Evolutionary conservation across 2,888 invertebrate species (phyloP).

Genomic region (Heliconius hortense): DNA sequence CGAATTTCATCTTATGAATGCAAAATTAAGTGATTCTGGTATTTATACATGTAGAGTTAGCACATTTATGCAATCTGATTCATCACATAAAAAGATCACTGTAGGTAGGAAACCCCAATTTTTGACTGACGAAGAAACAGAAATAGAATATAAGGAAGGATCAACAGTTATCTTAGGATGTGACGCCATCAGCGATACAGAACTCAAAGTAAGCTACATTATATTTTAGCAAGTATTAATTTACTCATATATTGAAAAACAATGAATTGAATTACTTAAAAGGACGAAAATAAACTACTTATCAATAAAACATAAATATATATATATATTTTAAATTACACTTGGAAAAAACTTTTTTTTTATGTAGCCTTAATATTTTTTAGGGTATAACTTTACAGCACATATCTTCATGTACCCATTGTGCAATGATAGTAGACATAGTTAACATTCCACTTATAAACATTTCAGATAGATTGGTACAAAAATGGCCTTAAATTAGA

Average conservation of each 20-base stretch:
- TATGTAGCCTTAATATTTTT: no score
- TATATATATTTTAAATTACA: no score
- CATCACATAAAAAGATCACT: conserved; percentile 47
- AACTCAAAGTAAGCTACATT: conserved; percentile 49
- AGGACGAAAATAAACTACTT: neutral
- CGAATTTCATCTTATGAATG: conserved; percentile 48
- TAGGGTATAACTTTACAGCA: no score
- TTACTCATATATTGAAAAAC: neutral
- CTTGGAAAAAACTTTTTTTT: no score
- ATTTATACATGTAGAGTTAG: conserved; percentile 60
- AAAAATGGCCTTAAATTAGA: conserved; percentile 48
- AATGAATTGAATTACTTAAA: neutral
- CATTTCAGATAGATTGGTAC: conserved; percentile 54
- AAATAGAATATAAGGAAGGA: conserved; percentile 47
- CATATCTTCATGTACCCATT: no score
- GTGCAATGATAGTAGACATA: no score
- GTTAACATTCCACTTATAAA: neutral
- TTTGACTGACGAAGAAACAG: conserved; percentile 40
- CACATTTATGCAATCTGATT: conserved; percentile 44
- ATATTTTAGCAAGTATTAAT: neutral
- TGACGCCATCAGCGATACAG: conserved; percentile 50
- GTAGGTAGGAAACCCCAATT: conserved; percentile 58
- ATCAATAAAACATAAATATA: no score
- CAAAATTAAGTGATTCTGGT: conserved; percentile 50
- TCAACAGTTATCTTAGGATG: conserved; percentile 49